Conservation (phyloP, 2,797 vertebrate species). For the Euphonia xanthogaster region DNA sequence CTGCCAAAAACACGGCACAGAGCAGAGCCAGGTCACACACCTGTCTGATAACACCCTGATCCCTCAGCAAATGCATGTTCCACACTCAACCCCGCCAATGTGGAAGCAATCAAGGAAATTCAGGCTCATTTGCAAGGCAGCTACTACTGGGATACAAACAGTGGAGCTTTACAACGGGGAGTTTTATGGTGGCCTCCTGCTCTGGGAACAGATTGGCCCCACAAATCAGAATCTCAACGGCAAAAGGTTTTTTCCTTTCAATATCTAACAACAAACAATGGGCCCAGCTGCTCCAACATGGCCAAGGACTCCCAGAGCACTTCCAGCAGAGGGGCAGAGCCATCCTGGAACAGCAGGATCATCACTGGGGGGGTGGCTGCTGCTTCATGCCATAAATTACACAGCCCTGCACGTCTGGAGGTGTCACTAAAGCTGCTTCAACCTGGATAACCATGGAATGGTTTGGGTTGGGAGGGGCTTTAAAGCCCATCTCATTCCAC, state of each 20-base stretch:
- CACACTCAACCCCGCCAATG: background rate
- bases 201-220: background rate
- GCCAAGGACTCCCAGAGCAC: background rate
- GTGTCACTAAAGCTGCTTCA: background rate
- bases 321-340: background rate
- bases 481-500: background rate
- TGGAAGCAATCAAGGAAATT: constrained; percentile 35
- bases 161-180: background rate
- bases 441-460: background rate
- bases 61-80: constrained; percentile 17
- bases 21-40: constrained; percentile 24
- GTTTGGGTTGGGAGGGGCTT: background rate
- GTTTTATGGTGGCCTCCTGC: background rate
- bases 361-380: background rate
- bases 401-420: background rate
- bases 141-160: background rate
- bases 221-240: constrained; percentile 32
- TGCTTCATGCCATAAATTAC: background rate
- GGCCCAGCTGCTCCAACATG: background rate
- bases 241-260: background rate
- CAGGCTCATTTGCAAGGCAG: constrained; percentile 12
- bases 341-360: background rate
- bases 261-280: background rate
- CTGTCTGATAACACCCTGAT: background rate
- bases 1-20: constrained; percentile 72